Base-by-base conservation (phyloP, 2,113 vertebrate species). In the Hystrix cristata region DNA sequence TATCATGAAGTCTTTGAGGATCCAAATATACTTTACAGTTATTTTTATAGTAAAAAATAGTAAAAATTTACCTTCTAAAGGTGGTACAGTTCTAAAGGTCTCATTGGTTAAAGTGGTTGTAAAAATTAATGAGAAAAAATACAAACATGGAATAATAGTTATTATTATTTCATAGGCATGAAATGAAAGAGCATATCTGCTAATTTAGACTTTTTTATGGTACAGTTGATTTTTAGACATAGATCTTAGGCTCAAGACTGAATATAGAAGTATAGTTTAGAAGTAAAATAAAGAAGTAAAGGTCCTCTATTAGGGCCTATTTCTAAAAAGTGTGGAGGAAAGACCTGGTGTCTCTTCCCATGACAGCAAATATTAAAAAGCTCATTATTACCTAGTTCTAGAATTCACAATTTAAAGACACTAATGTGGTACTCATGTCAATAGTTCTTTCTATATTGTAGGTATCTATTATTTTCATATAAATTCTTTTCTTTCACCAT, bases 101-200 rank as follows among this genome's bases (percentile, higher is more conserved):
- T 74, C 76, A 43, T 72, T 90, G 57, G 25, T 95, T 64, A 78
- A 78, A 93, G 9, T 62, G 23, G 14, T 53, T 76, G 8, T 71
- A 74, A 95, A 13, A 92, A 59, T 59, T 29, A 94, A 60, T 92
- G 53, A 62, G 59, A 53, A 85, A 51, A 51, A 79, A 79, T 38
- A 31, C 64, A 74, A 62, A 57, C 48, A 59, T 29, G 8, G 59
- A 19, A 29, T 72, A 13, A 80, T 94, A 43, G 6, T 67, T 55
- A 62, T 48, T 91, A 10, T 83, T 79, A 88, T 79, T 90, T 97
- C 21, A 78, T 43, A 76, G 9, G 0, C n/a, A 67, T 23, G 43
- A 89, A 95, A 65, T 87, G 48, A 82, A 80, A 87, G 6, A 57
- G 34, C 76, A 15, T 4, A 3, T 29, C 53, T 95, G 27, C 25